phyloP scores from a whole-genome alignment of 2,797 vertebrate species.

The Malurus leucopterus region DNA sequence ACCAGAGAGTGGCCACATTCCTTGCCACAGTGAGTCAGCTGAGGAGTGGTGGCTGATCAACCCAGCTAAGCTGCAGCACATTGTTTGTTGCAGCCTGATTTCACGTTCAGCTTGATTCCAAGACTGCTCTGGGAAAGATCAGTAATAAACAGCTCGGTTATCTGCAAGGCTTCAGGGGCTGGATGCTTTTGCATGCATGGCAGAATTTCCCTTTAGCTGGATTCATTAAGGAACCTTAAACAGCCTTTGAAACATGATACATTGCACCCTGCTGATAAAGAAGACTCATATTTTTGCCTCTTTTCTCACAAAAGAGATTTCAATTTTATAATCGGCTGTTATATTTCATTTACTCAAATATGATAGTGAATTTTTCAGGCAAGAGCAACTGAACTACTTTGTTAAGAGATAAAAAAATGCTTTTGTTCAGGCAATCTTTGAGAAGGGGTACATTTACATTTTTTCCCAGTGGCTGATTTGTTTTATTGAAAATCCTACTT shows the following conservation, averaged over 20 bases:
- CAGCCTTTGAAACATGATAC: slow-evolving; percentile 19
- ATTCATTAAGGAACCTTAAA: background rate
- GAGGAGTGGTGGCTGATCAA: background rate
- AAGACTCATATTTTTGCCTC: background rate
- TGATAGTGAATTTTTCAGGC: background rate
- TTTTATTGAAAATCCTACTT: background rate
- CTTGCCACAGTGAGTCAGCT: background rate
- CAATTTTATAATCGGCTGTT: background rate
- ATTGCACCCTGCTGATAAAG: background rate
- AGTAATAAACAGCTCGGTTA: slow-evolving; percentile 12
- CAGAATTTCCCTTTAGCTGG: background rate
- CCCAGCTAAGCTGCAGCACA: background rate
- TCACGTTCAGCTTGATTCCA: background rate
- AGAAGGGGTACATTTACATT: background rate
- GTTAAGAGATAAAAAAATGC: background rate
- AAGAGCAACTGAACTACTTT: background rate
- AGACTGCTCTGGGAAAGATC: background rate
- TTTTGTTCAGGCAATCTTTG: background rate
- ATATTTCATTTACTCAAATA: background rate
- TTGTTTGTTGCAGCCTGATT: accelerated
- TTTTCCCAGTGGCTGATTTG: background rate
- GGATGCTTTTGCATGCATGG: background rate
- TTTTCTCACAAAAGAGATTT: background rate
- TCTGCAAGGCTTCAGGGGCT: background rate
- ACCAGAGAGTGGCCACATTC: background rate